Evolutionary conservation across 1,140 invertebrate genomes (phyloP).

Genomic region (Lordiphosa clarofinis): DNA sequence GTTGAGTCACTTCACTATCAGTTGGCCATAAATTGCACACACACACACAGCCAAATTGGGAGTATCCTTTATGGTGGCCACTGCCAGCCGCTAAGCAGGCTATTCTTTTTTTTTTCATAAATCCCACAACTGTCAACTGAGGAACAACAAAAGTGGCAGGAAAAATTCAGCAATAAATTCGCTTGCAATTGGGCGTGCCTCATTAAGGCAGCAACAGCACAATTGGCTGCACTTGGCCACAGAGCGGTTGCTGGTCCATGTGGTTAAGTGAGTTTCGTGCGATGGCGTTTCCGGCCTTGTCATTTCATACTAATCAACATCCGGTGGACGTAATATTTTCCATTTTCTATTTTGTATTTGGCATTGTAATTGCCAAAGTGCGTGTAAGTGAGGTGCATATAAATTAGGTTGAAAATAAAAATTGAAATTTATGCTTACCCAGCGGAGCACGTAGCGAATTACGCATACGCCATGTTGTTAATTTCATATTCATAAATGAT

Average conservation of each 20-base stretch:
- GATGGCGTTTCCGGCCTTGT: conserved; percentile 53
- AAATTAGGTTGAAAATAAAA: conserved; percentile 59
- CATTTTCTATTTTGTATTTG: conserved; percentile 22
- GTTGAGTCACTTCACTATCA: conserved; percentile 19
- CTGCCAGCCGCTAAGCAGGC: conserved; percentile 31
- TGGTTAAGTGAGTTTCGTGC: conserved; percentile 37
- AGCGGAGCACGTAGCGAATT: conserved; percentile 38
- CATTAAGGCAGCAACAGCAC: conserved; percentile 64
- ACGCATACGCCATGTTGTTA: conserved; percentile 71
- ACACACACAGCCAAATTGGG: conserved; percentile 1
- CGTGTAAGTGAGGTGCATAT: conserved; percentile 71
- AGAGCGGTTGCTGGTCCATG: conserved; percentile 14
- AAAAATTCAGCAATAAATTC: conserved; percentile 61
- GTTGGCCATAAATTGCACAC: conserved; percentile 40
- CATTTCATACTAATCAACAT: conserved; percentile 74
- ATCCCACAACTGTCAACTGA: conserved; percentile 42
- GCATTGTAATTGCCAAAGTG: conserved; percentile 59
- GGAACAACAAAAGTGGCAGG: conserved; percentile 7
- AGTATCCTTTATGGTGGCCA: conserved; percentile 6
- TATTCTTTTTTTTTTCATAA: conserved; percentile 38
- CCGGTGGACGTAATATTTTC: conserved; percentile 51
- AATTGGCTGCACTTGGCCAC: conserved; percentile 61
- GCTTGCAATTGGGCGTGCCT: conserved; percentile 35
- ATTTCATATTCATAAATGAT: conserved; percentile 68
- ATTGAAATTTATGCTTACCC: conserved; percentile 13